Base-by-base conservation (phyloP, 2,888 invertebrate species). In the Scaptomyza polygonia region DNA sequence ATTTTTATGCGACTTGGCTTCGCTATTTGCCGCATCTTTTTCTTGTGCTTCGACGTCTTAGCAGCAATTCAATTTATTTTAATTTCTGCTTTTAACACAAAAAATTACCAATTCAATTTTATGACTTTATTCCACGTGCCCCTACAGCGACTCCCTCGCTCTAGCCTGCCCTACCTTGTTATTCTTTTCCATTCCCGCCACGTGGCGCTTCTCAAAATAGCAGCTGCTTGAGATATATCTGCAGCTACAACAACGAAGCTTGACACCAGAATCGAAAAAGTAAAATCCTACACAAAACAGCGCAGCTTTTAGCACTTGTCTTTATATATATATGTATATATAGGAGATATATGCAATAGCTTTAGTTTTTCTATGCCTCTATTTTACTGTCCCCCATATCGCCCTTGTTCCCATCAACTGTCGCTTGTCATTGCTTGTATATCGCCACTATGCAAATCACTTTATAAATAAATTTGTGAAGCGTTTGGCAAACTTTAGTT, bases 81-180 rank as follows among this genome's bases (percentile, higher is more conserved):
- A 85, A 88, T 85, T 85, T 85, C 85, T 85, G 81, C 88, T 88
- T 81, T 88, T 88, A 85, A 85, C 88, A 81, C 83, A 79, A 79
- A 88, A 82, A 89, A 88, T 88, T 88, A 88, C 89, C 89, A 88
- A 89, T 88, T 89, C 89, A 88, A 88, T 87, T 88, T 89, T 81
- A 88, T 86, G 89, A 86, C 88, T 86, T 82, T 79, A 88, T 86
- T 79, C 73, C 21, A 25, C 25, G 25, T 25, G 25, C 14, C 40
- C 59, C 39, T 8, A 8, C 5, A 2, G 12, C 21, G 3, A 21
- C n/a, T 3, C 21, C 1, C 21, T 2, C 21, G 21, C 1, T 4
- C 4, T 25, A 3, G 3, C 1, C 8, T 6, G 12, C 39, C 5
- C 11, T 30, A 1, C 55, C 18, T 36, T 36, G 11, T 27, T 27